Evolutionary conservation across 2,113 vertebrate species (phyloP).

Genomic region (Ancistrus triradiatus): DNA sequence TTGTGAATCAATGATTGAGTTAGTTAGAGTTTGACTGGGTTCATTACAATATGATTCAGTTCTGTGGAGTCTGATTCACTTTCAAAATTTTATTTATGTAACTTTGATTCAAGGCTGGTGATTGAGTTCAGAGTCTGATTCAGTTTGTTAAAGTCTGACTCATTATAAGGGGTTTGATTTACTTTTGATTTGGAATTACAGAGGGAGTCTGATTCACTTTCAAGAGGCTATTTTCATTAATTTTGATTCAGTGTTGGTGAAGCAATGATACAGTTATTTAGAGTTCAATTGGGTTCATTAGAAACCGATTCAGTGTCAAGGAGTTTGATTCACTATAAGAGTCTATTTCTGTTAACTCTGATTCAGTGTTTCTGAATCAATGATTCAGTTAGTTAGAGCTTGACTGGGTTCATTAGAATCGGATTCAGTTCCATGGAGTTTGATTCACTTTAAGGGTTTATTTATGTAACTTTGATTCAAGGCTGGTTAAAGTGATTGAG

Average conservation of each 20-base stretch:
- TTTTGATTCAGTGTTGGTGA: too few relatives aligned
- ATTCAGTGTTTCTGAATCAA: background rate
- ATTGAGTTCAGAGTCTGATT: conserved; percentile 2
- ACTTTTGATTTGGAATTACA: too few relatives aligned
- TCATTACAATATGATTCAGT: background rate
- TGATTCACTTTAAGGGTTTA: too few relatives aligned
- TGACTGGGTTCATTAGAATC: too few relatives aligned
- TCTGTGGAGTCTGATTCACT: background rate
- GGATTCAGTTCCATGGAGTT: background rate
- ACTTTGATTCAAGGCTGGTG: too few relatives aligned
- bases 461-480: too few relatives aligned
- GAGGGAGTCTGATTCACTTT: background rate
- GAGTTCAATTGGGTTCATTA: too few relatives aligned
- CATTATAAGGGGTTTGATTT: too few relatives aligned
- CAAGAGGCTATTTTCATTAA: background rate
- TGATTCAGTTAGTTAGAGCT: background rate
- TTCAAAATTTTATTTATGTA: too few relatives aligned
- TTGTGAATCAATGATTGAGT: background rate
- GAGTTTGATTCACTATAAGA: background rate
- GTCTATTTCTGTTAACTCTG: background rate
- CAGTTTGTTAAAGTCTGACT: background rate
- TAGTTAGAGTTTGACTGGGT: too few relatives aligned
- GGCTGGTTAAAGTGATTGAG: too few relatives aligned
- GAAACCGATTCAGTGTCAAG: too few relatives aligned
- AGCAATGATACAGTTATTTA: background rate